A percentile compares a stretch with the other conserved stretches of the same genome.
Conservation (phyloP, 2,888 invertebrate species). For the Fragum sueziense region DNA sequence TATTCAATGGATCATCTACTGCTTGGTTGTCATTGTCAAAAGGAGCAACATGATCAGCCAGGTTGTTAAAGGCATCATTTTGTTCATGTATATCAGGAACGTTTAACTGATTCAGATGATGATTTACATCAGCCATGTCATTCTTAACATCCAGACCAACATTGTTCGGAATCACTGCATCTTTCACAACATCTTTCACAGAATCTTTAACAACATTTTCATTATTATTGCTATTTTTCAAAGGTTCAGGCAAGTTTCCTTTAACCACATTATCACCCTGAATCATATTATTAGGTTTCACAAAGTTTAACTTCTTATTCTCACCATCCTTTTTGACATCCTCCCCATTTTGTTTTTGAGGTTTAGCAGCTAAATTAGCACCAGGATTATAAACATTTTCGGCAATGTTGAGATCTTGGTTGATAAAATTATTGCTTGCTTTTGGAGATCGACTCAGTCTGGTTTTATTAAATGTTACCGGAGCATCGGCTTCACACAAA, state of each 20-base stretch:
- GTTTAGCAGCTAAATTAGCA: not conserved
- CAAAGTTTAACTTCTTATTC: slow-evolving; percentile 1
- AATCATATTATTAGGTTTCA: slow-evolving; percentile 12
- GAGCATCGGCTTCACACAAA: slow-evolving; percentile 70
- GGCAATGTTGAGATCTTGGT: slow-evolving; percentile 6
- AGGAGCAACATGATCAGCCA: not conserved
- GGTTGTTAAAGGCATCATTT: not conserved
- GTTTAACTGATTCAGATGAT: slow-evolving; percentile 14
- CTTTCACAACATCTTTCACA: slow-evolving; percentile 22
- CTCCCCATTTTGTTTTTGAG: not conserved
- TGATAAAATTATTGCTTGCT: not conserved
- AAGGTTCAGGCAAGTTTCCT: slow-evolving; percentile 35
- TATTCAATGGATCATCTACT: slow-evolving; percentile 29
- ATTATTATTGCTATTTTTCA: slow-evolving; percentile 41
- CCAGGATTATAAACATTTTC: not conserved
- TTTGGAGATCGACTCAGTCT: not conserved
- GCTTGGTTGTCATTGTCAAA: not conserved
- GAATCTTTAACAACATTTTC: slow-evolving; percentile 35
- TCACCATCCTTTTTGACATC: not conserved
- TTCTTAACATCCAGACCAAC: slow-evolving; percentile 11
- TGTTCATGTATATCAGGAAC: slow-evolving; percentile 18
- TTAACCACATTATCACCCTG: slow-evolving; percentile 18
- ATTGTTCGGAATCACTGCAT: slow-evolving; percentile 14
- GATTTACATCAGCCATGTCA: slow-evolving; percentile 20
- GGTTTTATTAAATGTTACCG: slow-evolving; percentile 28